phyloP scores from a whole-genome alignment of 2,888 invertebrate genomes.

The Ormyrus labotus region DNA sequence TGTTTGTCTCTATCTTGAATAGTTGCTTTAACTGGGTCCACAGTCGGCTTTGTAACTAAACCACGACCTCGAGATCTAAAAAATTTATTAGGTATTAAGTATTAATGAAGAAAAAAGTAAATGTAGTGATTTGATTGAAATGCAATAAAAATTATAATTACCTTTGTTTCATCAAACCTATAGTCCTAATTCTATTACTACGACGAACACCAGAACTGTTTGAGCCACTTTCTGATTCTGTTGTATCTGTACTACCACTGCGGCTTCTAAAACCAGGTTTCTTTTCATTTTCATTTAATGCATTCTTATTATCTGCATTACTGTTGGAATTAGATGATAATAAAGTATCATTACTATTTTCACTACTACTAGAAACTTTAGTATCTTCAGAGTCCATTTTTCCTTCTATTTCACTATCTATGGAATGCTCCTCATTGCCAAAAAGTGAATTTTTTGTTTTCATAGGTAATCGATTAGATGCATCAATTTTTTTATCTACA shows the following conservation, averaged over 20 bases:
- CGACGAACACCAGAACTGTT: constrained; percentile 79
- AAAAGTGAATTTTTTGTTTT: constrained; percentile 42
- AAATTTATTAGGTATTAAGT: neutral
- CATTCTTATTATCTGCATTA: constrained; percentile 61
- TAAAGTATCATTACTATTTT: constrained; percentile 79
- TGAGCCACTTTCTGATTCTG: constrained; percentile 74
- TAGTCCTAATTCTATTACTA: constrained; percentile 86
- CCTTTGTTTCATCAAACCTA: constrained; percentile 82
- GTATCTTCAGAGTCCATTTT: constrained; percentile 70
- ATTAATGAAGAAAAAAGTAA: too few relatives aligned
- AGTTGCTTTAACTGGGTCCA: constrained; percentile 64
- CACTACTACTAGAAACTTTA: constrained; percentile 72
- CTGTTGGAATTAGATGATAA: constrained; percentile 65
- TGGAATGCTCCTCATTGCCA: constrained; percentile 64
- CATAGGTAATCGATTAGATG: constrained; percentile 13
- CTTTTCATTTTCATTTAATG: constrained; percentile 66
- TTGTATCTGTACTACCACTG: constrained; percentile 74
- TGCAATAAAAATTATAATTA: constrained; percentile 60
- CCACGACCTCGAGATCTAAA: constrained; percentile 72
- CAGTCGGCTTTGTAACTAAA: constrained; percentile 69
- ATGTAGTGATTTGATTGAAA: too few relatives aligned
- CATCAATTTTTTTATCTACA: constrained; percentile 26
- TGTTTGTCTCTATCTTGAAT: constrained; percentile 67
- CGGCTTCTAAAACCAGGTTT: constrained; percentile 69
- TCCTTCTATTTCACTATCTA: constrained; percentile 68